Percentiles rank a stretch among this genome's conserved stretches.
Evolutionary conservation across 2,888 invertebrate species (phyloP).

Genomic region (Lordiphosa andalusiaca): DNA sequence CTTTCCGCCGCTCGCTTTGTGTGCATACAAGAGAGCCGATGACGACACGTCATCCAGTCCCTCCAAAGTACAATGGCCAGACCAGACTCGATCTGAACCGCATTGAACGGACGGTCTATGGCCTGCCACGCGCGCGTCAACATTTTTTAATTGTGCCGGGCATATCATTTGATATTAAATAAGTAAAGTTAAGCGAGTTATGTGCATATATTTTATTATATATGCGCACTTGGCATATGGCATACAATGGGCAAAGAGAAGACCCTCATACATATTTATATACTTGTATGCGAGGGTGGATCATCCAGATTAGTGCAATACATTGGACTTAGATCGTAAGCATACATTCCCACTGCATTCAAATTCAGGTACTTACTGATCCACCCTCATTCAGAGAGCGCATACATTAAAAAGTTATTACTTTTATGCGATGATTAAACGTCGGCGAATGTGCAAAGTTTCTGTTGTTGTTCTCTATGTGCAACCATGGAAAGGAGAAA

Average conservation of each 20-base stretch:
- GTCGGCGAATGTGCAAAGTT: slow-evolving; percentile 33
- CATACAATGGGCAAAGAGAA: slow-evolving; percentile 10
- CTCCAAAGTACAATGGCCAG: slow-evolving; percentile 42
- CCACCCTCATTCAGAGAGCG: too few relatives aligned
- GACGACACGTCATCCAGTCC: too few relatives aligned
- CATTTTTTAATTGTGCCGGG: slow-evolving; percentile 64
- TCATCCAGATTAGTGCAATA: too few relatives aligned
- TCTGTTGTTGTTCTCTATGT: background rate
- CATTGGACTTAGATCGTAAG: too few relatives aligned
- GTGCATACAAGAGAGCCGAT: slow-evolving; percentile 16
- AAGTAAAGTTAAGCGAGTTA: slow-evolving; percentile 17
- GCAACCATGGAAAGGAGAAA: background rate
- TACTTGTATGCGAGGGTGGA: background rate
- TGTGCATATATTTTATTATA: background rate
- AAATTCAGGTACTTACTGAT: too few relatives aligned
- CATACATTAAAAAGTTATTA: slow-evolving; percentile 10
- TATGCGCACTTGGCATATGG: background rate
- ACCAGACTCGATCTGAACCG: slow-evolving; percentile 30
- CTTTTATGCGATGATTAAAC: slow-evolving; percentile 48
- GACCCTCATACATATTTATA: slow-evolving; percentile 14
- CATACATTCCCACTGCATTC: too few relatives aligned
- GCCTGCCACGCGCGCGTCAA: slow-evolving; percentile 50
- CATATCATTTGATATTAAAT: slow-evolving; percentile 67
- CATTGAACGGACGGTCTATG: slow-evolving; percentile 40
- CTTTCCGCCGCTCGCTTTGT: slow-evolving; percentile 37